Conservation (phyloP, 1,140 invertebrate genomes). For the Pogonomyrmex californicus region DNA sequence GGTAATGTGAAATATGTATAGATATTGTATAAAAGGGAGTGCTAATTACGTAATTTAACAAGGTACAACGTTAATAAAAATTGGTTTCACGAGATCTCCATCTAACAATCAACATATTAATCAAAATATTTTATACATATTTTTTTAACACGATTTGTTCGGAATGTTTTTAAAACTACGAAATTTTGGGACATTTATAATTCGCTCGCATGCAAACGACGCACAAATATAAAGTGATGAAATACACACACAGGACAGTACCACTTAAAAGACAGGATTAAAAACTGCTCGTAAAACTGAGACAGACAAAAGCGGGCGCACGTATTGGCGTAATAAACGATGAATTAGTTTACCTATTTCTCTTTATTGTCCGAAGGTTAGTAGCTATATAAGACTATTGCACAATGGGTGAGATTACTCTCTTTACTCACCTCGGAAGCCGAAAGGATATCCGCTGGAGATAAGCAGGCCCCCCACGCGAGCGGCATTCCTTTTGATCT, state of each 20-base stretch:
- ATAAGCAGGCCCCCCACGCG: conserved; percentile 82
- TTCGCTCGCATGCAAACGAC: conserved; percentile 48
- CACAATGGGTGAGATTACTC: conserved; percentile 77
- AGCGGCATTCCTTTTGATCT: conserved; percentile 84
- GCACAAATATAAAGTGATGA: conserved; percentile 15
- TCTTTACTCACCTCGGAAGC: conserved; percentile 85
- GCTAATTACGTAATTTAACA: not conserved
- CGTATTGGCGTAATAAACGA: conserved; percentile 40
- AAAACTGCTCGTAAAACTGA: conserved; percentile 81
- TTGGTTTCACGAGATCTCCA: not conserved
- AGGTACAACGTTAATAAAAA: not conserved
- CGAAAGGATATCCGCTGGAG: conserved; percentile 83
- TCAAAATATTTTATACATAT: conserved; percentile 9
- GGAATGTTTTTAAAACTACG: not conserved
- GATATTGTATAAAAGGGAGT: conserved; percentile 28
- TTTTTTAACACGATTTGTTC: not conserved
- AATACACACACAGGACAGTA: conserved; percentile 29
- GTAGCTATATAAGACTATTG: conserved; percentile 58
- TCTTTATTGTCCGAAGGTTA: conserved; percentile 61
- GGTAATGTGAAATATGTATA: conserved; percentile 23
- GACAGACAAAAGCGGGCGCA: conserved; percentile 65
- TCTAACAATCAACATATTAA: not conserved
- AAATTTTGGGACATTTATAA: conserved; percentile 2
- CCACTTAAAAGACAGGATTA: conserved; percentile 65
- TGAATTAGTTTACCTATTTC: conserved; percentile 63